Base-by-base conservation (phyloP, 2,113 vertebrate species). In the Dendropsophus ebraccatus region DNA sequence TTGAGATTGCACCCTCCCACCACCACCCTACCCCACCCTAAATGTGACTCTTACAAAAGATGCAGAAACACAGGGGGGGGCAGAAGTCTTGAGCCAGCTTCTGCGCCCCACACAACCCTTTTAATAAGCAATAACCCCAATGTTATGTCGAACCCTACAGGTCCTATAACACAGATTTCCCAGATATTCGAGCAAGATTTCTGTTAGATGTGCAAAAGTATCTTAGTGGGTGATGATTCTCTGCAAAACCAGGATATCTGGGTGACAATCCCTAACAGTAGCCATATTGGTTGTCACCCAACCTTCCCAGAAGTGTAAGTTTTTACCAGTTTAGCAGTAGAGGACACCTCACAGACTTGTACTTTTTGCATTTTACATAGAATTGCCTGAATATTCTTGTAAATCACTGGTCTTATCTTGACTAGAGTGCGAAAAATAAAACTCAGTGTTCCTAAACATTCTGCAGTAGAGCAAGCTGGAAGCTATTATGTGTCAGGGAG, bases 391-490 rank as follows among this genome's bases (percentile, higher is more conserved):
- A 67, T 67, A 32, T 32, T 67, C 17, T 35, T 13, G 65, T 35
- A 35, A 35, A 19, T 35, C 30, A 19, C 25, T 14, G 6, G n/a
- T 69, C 30, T 35, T 19, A 69, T 69, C 30, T 9, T 35, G 16
- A 35, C 5, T 2, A 69, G 30, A 35, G 5, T 19, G 23, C 13
- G 52, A 5, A 30, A 50, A 75, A 52, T 30, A 76, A 76, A 50
- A 52, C 74, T 28, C 25, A 0, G 25, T 52, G 74, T 76, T 76
- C 74, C 74, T n/a, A 52, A 76, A 76, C 74, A 76, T 54, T 37
- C 6, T 58, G 32, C 76, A 58, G 52, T 14, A 35, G 19, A 28
- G 23, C 23, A 7, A 35, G 62, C 23, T 41, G 41, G 41, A n/a
- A 47, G 37, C 17, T 21, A 21, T 21, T 54, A 35, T 58, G 12